Evolutionary conservation across 92 coral and sea anemone genomes (phyloP), one percentile per base, ranked within the genome.

Genomic region (Ricordea florida): DNA sequence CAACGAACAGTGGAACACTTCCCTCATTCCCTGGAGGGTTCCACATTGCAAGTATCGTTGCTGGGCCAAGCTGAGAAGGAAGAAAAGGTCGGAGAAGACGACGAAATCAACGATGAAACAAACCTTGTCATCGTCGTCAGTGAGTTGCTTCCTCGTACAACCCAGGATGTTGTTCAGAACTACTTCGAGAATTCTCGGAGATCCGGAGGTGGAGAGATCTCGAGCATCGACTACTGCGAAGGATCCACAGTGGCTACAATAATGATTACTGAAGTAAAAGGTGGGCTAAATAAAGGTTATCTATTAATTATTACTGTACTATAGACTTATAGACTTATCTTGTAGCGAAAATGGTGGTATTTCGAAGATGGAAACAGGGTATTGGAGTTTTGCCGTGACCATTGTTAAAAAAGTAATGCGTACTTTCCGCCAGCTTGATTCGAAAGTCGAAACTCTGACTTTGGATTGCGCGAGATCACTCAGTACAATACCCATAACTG

Each of bases 171-270:
- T 6, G 46, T 90, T 23, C 3, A 25, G 9, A 37, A 43, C 48
- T 90, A 81, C 76, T 73, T 90, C 41, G 90, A 89, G 44, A 84
- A 84, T 57, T n/a, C n/a, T n/a, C n/a, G 74, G 15, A 67, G 61
- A 48, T 67, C 74, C n/a, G 74, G 74, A 15, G 74, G 74, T 33
- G 74, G 74, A 2, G 74, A 35, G 3, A 27, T 67, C 16, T n/a
- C 1, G 24, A 35, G 51, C 0, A 24, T 67, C 0, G 34, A 48
- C 5, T 7, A 26, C 1, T 14, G 26, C 6, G 61, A 23, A 2
- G 29, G 51, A n/a, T n/a, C n/a, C 0, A 49, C 48, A 10, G 44
- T 33, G 6, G 45, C 61, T 33, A 17, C 36, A n/a, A 32, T 67
- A 30, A 48, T 48, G 5, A 48, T 67, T 53, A 13, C 5, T 5